Evolutionary conservation across 2,113 vertebrate genomes (phyloP), one percentile per base, ranked within the genome.

Genomic region (Hydrochoerus hydrochaeris): DNA sequence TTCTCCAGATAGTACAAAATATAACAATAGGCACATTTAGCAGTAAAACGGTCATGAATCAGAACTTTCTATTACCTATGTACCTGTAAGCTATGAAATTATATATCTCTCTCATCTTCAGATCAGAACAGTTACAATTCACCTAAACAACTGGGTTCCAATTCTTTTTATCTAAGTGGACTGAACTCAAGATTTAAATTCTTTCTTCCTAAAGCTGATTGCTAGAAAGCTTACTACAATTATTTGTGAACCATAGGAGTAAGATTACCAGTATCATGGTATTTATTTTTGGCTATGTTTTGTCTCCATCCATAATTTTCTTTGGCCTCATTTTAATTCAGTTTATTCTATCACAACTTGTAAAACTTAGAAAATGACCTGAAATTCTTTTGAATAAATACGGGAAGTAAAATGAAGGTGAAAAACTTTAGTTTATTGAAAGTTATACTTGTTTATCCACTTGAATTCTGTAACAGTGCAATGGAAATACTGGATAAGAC

Each of bases 331-430:
- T 85, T 81, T 88, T 88, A 92, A 88, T 52, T 85, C 58, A 58
- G 69, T 38, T 94, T 85, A 63, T 88, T 63, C 44, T 24, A 62
- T 81, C 63, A 88, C 44, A 91, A 63, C 62, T 58, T 88, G 14
- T 54, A 73, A 91, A 97, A 88, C n/a, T 71, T 62, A 63, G 69
- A 22, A 41, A 84, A 91, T 49, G 65, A 1, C n/a, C 82, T 93
- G 11, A 90, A 87, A 83, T 73, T 44, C 57, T 93, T 93, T 44
- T 67, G 20, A 82, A 96, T 30, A 86, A 35, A 54, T 49, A 92
- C 60, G 75, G 92, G 80, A 96, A 89, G 73, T 46, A 60, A 95
- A 96, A 90, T 28, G 80, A 41, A 89, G 24, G 54, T 67, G 26
- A 88, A 49, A 49, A 58, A 81, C 22, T 57, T 41, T 54, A 89